phyloP scores from a whole-genome alignment of 2,888 invertebrate species.

The Lymantria dispar region DNA sequence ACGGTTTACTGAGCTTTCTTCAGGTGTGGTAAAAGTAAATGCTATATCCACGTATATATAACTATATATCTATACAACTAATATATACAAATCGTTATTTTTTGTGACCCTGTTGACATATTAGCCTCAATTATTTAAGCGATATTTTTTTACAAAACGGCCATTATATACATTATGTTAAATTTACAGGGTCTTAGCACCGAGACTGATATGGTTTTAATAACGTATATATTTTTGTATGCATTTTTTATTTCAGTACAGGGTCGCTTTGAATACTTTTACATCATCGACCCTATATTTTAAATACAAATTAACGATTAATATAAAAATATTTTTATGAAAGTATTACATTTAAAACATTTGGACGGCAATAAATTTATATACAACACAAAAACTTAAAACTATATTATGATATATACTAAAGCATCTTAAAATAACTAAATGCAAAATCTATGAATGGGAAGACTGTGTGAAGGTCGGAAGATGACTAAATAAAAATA shows the following conservation, averaged over 20 bases:
- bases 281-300: conserved; percentile 17
- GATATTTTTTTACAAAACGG: conserved; percentile 51
- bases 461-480: conserved; percentile 65
- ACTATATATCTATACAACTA: conserved; percentile 54
- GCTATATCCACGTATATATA: conserved; percentile 46
- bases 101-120: conserved; percentile 71
- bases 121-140: conserved; percentile 65
- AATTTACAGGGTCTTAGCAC: conserved; percentile 66
- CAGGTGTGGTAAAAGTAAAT: conserved; percentile 78
- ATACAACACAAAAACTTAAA: conserved; percentile 50
- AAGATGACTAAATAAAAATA: conserved; percentile 47
- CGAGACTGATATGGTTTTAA: conserved; percentile 40
- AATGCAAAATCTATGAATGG: conserved; percentile 76
- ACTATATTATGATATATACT: conserved; percentile 37
- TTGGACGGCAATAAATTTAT: conserved; percentile 69
- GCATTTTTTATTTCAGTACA: conserved; percentile 9
- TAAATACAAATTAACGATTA: conserved; percentile 13
- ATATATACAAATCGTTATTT: conserved; percentile 57
- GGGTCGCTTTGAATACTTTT: conserved; percentile 12
- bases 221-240: conserved; percentile 30
- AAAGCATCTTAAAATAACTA: conserved; percentile 67
- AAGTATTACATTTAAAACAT: conserved; percentile 44
- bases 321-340: conserved; percentile 25
- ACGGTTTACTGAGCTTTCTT: conserved; percentile 73
- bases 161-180: conserved; percentile 45